Conservation (phyloP, 2,113 vertebrate genomes). For the Notechis scutatus region DNA sequence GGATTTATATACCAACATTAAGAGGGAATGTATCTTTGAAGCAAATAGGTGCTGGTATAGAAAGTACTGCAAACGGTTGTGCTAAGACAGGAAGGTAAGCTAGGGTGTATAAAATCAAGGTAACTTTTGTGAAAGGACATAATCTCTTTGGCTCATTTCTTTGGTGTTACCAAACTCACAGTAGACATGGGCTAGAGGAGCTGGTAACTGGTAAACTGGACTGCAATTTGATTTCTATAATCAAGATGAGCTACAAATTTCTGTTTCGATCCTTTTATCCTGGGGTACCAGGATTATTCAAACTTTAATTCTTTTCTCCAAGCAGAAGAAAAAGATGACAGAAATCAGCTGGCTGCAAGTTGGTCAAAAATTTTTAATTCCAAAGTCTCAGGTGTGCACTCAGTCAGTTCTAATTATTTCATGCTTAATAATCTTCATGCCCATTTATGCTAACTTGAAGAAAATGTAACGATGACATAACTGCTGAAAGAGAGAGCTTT, state of each 20-base stretch:
- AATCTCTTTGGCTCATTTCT: not conserved
- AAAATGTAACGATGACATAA: not conserved
- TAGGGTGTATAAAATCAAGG: not conserved
- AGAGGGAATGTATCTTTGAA: not conserved
- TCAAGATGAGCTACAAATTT: not conserved
- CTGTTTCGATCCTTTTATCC: not conserved
- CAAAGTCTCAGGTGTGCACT: slow-evolving; percentile 7
- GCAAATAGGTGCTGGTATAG: not conserved
- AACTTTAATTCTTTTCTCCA: not conserved
- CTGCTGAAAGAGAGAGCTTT: not conserved
- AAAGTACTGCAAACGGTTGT: not conserved
- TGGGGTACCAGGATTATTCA: not conserved
- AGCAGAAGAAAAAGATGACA: not conserved
- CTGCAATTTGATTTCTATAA: not conserved
- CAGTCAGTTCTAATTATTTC: not conserved
- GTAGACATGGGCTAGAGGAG: not conserved
- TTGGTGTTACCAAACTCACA: not conserved
- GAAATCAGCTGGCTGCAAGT: not conserved
- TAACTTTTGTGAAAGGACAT: not conserved
- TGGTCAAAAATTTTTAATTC: not conserved
- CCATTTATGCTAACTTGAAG: slow-evolving; percentile 8
- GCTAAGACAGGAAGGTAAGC: not conserved
- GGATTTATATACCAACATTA: not conserved
- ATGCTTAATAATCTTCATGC: not conserved
- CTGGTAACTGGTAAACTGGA: not conserved